These are phyloP conservation scores for Corydoras sp. DNA, from an alignment of 2,113 vertebrate genomes.

Conservation along the genomic window DNA sequence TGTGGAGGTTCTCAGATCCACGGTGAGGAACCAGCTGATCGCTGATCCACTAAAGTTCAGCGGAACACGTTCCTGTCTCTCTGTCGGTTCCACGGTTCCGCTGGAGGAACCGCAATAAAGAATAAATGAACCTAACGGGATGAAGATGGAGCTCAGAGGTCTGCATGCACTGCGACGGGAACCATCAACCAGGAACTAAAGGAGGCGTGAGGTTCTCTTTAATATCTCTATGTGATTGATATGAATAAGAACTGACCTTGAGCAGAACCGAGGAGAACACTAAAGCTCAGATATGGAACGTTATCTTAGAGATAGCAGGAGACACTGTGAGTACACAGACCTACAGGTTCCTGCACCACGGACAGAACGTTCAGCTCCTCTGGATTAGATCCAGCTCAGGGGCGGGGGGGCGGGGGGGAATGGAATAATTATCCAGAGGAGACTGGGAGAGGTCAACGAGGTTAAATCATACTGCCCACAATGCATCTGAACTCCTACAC, in stretches of 20 bases:
- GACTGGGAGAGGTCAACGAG: slow-evolving; percentile 28
- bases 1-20: too few species aligned
- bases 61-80: neutral
- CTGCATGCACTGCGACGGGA: too few species aligned
- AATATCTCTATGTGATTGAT: neutral
- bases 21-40: too few species aligned
- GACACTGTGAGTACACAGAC: neutral
- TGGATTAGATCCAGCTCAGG: slow-evolving; percentile 1
- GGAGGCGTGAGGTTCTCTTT: neutral
- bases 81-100: slow-evolving; percentile 33
- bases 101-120: neutral
- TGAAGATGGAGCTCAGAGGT: neutral
- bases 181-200: too few species aligned
- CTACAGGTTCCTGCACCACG: neutral
- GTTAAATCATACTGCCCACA: slow-evolving; percentile 28
- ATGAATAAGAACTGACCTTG: slow-evolving; percentile 6
- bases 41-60: too few species aligned
- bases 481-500: slow-evolving; percentile 23
- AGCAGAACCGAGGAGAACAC: neutral
- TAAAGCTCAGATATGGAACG: too few species aligned
- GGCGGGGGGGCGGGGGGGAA: slow-evolving; percentile 1
- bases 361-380: neutral
- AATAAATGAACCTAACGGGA: neutral
- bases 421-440: slow-evolving; percentile 23
- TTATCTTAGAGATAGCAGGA: too few species aligned